Evolutionary conservation across 2,797 vertebrate genomes (phyloP).

Genomic region (Heteromormyrus szaboi): DNA sequence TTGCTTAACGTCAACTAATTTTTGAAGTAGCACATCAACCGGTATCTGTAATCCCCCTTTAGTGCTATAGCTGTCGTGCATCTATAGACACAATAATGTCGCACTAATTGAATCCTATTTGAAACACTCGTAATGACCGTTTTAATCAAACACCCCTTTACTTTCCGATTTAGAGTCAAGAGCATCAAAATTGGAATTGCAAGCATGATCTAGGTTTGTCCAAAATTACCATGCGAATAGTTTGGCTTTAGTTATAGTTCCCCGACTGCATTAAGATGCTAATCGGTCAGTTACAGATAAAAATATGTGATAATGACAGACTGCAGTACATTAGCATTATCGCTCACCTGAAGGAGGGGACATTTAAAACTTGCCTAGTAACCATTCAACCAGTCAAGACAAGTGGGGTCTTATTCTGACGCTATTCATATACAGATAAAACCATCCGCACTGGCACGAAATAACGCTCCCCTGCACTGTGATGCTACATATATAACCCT

Average conservation of each 20-base stretch:
- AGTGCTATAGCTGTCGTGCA: background rate
- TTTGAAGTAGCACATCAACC: background rate
- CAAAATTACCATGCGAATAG: conserved; percentile 25
- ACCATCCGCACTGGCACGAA: background rate
- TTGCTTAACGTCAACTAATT: background rate
- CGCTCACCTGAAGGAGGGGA: conserved; percentile 29
- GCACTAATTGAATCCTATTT: background rate
- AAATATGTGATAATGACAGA: conserved; percentile 32
- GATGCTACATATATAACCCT: background rate
- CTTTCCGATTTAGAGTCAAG: background rate
- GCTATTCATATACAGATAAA: background rate
- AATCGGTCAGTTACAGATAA: conserved; percentile 45
- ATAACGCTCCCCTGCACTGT: background rate
- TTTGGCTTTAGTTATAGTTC: conserved; percentile 35
- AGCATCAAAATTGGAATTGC: conserved; percentile 26
- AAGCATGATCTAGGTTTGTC: conserved; percentile 41
- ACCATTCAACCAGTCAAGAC: background rate
- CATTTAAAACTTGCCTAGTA: conserved; percentile 15
- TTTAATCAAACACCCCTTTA: background rate
- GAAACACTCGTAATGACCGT: background rate
- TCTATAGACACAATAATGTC: background rate
- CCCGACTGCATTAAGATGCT: conserved; percentile 37
- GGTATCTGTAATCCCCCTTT: background rate
- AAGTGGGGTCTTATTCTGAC: background rate
- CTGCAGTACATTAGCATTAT: conserved; percentile 39